Evolutionary conservation across 2,113 vertebrate genomes (phyloP), one percentile per base, ranked within the genome.

Genomic region (Calyptomena viridis): DNA sequence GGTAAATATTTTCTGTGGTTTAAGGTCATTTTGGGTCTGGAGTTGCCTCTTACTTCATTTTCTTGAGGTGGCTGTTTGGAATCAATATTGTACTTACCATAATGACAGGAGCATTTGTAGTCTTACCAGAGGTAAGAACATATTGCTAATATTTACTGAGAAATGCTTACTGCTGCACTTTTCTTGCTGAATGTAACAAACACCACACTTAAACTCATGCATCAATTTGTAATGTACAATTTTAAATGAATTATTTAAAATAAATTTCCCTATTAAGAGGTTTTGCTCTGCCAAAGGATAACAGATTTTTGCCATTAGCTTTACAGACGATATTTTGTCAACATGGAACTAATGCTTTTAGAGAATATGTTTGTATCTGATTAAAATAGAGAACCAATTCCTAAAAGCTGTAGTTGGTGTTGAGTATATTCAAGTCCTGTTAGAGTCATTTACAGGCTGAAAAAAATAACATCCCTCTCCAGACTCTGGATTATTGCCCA

Each of bases 1-100:
- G 62, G 33, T 35, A 68, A 67, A 46, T 87, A 2, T 42, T 95
- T 71, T 39, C 7, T 97, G 50, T 83, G 82, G 44, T 94, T 91
- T 63, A 62, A 99, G 99, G 99, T 98, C 99, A 99, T 88, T 99
- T 99, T 97, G 99, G 99, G 6, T 99, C 99, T 2, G 99, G 99
- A 2, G 99, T 99, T 31, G 99, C 99, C 9, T 99, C 99, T 71
- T 99, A 99, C 74, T 99, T 99, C 92, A 99, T 99, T 96, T 99
- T 99, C 97, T 93, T 99, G 86, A 98, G 99, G 80, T 99, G 99
- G 99, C 95, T 99, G 20, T 99, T 99, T 96, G 99, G 99, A 60
- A 99, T 99, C 94, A 99, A 99, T 94, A 99, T 99, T 18, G 98
- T 99, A 87, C 98, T 99, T 23, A 99, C 99, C 17, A 96, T 99